Conservation (phyloP, 2,797 vertebrate species). For the Poeciliopsis gracilis region DNA sequence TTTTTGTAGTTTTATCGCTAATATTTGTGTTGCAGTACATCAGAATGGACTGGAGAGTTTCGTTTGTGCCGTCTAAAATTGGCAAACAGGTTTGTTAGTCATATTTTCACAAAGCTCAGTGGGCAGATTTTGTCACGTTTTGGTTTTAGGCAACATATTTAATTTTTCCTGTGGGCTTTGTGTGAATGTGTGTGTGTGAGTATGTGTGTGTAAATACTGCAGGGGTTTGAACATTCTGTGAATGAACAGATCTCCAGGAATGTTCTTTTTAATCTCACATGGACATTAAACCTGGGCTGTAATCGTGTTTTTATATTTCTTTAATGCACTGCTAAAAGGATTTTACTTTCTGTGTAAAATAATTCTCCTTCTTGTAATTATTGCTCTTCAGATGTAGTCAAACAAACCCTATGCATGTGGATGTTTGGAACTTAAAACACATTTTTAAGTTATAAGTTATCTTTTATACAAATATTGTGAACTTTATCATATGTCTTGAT, state of each 20-base stretch:
- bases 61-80: conserved; percentile 49
- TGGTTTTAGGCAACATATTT: conserved; percentile 50
- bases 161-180: conserved; percentile 43
- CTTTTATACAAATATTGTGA: conserved; percentile 76
- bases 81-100: conserved; percentile 36
- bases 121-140: conserved; percentile 32
- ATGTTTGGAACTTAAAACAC: conserved; percentile 61
- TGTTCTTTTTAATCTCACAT: conserved; percentile 52
- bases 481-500: conserved; percentile 45
- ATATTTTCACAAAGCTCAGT: conserved; percentile 59
- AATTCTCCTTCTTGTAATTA: conserved; percentile 45
- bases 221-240: conserved; percentile 79
- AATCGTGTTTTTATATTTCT: conserved; percentile 52
- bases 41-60: conserved; percentile 32
- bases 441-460: conserved; percentile 76
- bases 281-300: conserved; percentile 52
- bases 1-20: conserved; percentile 74
- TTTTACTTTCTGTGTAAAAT: conserved; percentile 38
- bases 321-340: conserved; percentile 54
- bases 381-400: conserved; percentile 55
- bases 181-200: conserved; percentile 28
- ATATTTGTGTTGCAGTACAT: conserved; percentile 56
- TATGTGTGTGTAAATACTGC: conserved; percentile 31
- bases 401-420: conserved; percentile 68
- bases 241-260: conserved; percentile 77